Percentiles rank a stretch among this genome's conserved stretches.
Conservation (phyloP, 2,888 invertebrate genomes). For the Acleris holmiana region DNA sequence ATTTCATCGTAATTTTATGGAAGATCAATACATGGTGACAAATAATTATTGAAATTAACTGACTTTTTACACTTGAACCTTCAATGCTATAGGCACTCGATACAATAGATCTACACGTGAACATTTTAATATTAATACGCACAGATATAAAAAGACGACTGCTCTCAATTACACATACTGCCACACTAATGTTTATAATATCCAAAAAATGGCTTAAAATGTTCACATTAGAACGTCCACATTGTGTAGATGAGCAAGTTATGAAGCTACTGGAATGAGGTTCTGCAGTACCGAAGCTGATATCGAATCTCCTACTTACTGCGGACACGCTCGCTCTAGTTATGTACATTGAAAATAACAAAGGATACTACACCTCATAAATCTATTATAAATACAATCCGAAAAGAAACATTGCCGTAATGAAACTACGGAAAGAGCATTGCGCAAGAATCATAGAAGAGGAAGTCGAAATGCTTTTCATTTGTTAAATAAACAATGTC, state of each 20-base stretch:
- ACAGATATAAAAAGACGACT: conserved; percentile 78
- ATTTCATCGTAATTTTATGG: conserved; percentile 85
- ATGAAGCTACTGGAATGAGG: conserved; percentile 77
- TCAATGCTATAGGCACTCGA: conserved; percentile 84
- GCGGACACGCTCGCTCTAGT: conserved; percentile 76
- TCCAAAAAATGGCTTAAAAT: conserved; percentile 74
- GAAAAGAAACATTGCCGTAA: conserved; percentile 40
- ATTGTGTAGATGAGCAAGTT: conserved; percentile 67
- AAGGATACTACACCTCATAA: conserved; percentile 65
- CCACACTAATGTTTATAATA: conserved; percentile 75
- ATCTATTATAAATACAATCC: conserved; percentile 48
- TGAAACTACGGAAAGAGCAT: conserved; percentile 40
- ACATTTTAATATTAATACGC: conserved; percentile 79
- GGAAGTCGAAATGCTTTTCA: conserved; percentile 44
- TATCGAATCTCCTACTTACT: conserved; percentile 70
- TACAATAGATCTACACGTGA: conserved; percentile 82
- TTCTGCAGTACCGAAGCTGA: conserved; percentile 68
- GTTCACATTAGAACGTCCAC: conserved; percentile 77
- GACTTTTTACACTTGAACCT: conserved; percentile 82
- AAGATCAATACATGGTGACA: conserved; percentile 85
- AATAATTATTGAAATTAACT: conserved; percentile 81
- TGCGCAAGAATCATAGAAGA: conserved; percentile 44
- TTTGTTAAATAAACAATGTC: conserved; percentile 67
- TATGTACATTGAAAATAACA: conserved; percentile 71
- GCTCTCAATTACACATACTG: conserved; percentile 75